Base-by-base conservation (phyloP, 2,113 vertebrate species). In the Psilopsiagon aymara region DNA sequence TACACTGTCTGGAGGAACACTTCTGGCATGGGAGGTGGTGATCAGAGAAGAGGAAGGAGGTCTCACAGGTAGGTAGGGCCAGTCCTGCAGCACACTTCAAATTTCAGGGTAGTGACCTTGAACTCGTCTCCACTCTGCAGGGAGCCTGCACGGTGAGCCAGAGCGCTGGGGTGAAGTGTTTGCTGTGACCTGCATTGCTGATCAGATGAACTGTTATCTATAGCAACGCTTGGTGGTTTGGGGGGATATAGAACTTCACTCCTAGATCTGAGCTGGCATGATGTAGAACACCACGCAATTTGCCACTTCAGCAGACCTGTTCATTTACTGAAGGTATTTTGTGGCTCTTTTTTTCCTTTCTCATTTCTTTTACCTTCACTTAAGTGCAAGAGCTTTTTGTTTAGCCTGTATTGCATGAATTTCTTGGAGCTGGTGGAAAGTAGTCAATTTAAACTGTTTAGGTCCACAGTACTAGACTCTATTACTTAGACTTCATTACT, bases 131-230 rank as follows among this genome's bases (percentile, higher is more conserved):
- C 3, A 4, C 69, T 94, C 92, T 76, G 52, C 14, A 17, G 94
- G 95, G 90, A 96, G 68, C 67, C 68, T 1, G 5, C 47, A 31
- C 2, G 4, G 90, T 53, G 35, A 90, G 57, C 35, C 49, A 44
- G 92, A 83, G 82, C 73, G 5, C 60, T 82, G 73, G 31, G 80
- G 90, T 92, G 95, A 93, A 92, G 66, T 69, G 88, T 73, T 95
- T 71, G 44, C 77, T 81, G 62, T 91, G 95, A 96, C 96, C 94
- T 95, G 92, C 52, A 13, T 71, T 84, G 86, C 92, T 95, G 77
- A 88, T 66, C 90, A 79, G 90, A 21, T 94, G 90, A 96, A 69
- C 86, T 94, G 57, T 47, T 94, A 82, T 35, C 77, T 75, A 31
- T 24, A 84, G 80, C 80, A 88, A 44, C 12, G 12, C 43, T 76